Evolutionary conservation across 2,797 vertebrate genomes (phyloP).

Genomic region (Pangasius mekongensis): DNA sequence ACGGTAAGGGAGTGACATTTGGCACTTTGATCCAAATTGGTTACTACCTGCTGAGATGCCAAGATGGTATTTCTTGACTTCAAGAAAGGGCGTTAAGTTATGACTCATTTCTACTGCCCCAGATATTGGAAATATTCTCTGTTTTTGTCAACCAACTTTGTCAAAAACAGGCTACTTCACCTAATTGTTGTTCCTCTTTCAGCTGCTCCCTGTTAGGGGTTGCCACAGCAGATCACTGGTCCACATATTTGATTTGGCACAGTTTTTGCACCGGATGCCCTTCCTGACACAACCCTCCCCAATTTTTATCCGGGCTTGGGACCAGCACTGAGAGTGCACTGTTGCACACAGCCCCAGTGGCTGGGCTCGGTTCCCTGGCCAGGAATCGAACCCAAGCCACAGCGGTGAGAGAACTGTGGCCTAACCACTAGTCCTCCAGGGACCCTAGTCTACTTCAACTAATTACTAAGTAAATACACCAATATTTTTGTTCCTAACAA

Average conservation of each 20-base stretch:
- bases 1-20: neutral
- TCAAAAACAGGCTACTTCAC: neutral
- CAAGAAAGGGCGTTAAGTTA: neutral
- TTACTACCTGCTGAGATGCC: neutral
- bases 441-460: neutral
- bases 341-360: too few relatives aligned
- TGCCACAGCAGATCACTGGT: too few relatives aligned
- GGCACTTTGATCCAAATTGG: neutral
- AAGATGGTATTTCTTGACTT: neutral
- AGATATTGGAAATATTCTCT: neutral
- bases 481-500: neutral
- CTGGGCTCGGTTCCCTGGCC: too few relatives aligned
- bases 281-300: too few relatives aligned
- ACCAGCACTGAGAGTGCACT: too few relatives aligned
- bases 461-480: neutral
- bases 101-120: neutral
- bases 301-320: too few relatives aligned
- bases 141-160: neutral
- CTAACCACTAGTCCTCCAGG: too few relatives aligned
- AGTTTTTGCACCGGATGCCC: too few relatives aligned
- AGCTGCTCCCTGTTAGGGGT: too few relatives aligned
- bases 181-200: neutral
- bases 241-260: too few relatives aligned
- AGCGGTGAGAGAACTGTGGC: too few relatives aligned
- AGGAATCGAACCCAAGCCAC: too few relatives aligned